These are phyloP conservation scores for Acanthisitta chloris DNA, from an alignment of 2,113 vertebrate genomes.

Conservation along the genomic window DNA sequence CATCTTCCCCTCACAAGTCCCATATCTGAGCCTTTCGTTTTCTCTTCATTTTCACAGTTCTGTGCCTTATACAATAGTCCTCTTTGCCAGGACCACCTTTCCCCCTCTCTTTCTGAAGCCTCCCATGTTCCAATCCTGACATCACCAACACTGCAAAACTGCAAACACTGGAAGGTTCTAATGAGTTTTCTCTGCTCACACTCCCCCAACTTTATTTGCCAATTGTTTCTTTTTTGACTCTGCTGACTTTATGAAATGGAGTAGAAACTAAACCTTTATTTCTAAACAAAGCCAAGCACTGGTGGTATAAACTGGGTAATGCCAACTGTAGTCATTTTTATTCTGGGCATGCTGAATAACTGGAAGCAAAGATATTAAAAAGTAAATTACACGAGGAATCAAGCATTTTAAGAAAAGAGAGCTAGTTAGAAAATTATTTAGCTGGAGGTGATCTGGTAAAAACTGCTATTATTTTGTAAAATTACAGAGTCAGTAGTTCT, in stretches of 20 bases:
- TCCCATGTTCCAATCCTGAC: neutral
- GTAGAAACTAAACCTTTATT: neutral
- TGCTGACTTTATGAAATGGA: neutral
- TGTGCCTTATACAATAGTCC: neutral
- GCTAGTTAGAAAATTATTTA: neutral
- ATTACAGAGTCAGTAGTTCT: neutral
- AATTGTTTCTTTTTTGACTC: neutral
- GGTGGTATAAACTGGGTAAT: neutral
- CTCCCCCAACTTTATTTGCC: neutral
- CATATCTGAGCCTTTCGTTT: neutral
- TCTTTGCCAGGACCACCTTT: neutral
- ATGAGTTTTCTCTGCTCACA: accelerated
- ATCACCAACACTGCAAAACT: neutral
- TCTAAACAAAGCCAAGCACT: neutral
- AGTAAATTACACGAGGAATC: neutral
- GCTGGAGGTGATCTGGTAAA: neutral
- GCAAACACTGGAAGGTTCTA: neutral
- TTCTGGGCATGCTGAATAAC: neutral
- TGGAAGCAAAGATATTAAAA: neutral
- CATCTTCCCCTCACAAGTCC: neutral
- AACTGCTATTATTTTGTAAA: neutral
- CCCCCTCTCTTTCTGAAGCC: neutral
- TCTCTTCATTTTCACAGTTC: neutral
- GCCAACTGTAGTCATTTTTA: neutral
- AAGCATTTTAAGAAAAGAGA: neutral